Evolutionary conservation across 1,140 invertebrate genomes (phyloP), one percentile per base, ranked within the genome.

Genomic region (Lepidurus arcticus): DNA sequence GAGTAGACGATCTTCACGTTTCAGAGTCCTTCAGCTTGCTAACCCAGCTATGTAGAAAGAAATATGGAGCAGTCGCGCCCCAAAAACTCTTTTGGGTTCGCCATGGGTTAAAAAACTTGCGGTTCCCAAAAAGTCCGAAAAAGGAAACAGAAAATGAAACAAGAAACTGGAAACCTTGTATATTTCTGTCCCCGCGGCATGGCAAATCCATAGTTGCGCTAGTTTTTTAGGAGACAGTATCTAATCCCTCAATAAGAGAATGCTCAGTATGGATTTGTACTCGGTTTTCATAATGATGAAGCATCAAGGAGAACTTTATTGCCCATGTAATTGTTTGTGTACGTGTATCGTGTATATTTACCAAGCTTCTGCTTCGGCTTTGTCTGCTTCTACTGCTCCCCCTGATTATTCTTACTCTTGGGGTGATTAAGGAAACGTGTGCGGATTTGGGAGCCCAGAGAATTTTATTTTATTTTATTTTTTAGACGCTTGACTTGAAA

Each of bases 1-100:
- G 8, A 65, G 9, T 16, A 21, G 21, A 65, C 53, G 21, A 65
- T 65, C 53, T 65, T 65, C n/a, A 21, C 53, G 16, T 16, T 21
- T n/a, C 53, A 1, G 21, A 65, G 53, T 65, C 53, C 21, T 16
- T 65, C 53, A 65, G 21, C 16, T 21, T 65, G 53, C 53, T 65
- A 65, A 65, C 53, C 53, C 53, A 65, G 53, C 53, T 13, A n/a
- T 65, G 16, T 65, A 65, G 53, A 65, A 65, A 65, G 16, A 65
- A 16, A 65, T 65, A 65, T 65, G 16, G 53, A 65, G n/a, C 53
- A 65, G 53, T 65, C 53, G 53, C 53, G 21, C 16, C 53, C 53
- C 34, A 34, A 34, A 34, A 34, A 65, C 53, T 65, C 53, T 21
- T 65, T 65, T 21, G 21, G 8, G 16, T 47, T 47, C 8, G 53